phyloP scores from a whole-genome alignment of 2,888 invertebrate species.

The Emmelina monodactyla region DNA sequence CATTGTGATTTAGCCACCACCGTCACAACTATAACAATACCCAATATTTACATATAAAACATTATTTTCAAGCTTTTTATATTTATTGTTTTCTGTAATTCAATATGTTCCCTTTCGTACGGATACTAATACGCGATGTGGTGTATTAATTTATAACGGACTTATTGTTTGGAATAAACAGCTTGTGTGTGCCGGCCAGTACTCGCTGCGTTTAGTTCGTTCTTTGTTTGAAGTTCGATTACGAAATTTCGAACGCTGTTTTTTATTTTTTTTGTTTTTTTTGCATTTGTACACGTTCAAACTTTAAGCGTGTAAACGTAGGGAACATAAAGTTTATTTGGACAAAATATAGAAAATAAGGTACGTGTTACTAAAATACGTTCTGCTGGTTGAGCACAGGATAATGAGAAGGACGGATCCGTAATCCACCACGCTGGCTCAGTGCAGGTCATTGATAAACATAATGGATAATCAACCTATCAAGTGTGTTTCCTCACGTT shows the following conservation, averaged over 20 bases:
- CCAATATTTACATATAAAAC: constrained; percentile 66
- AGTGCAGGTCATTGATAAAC: no score
- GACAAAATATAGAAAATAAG: no score
- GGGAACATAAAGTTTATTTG: no score
- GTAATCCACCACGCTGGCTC: no score
- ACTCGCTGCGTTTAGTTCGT: no score
- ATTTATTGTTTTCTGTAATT: constrained; percentile 43
- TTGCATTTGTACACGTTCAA: no score
- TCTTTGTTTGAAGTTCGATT: background rate
- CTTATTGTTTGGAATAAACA: constrained; percentile 16
- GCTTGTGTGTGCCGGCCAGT: constrained; percentile 4
- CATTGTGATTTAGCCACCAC: constrained; percentile 70
- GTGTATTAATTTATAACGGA: constrained; percentile 43
- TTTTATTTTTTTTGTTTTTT: background rate
- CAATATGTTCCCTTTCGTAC: constrained; percentile 31
- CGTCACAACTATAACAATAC: constrained; percentile 71
- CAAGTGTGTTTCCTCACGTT: no score
- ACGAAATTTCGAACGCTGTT: background rate
- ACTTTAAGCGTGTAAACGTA: no score
- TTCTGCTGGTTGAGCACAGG: no score
- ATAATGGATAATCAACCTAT: no score
- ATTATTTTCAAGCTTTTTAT: constrained; percentile 36
- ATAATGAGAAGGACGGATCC: no score
- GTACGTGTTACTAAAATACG: no score
- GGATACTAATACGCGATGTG: constrained; percentile 27